These are phyloP conservation scores for Aculops lycopersici DNA, from an alignment of 1,140 invertebrate genomes.

Conservation along the genomic window DNA sequence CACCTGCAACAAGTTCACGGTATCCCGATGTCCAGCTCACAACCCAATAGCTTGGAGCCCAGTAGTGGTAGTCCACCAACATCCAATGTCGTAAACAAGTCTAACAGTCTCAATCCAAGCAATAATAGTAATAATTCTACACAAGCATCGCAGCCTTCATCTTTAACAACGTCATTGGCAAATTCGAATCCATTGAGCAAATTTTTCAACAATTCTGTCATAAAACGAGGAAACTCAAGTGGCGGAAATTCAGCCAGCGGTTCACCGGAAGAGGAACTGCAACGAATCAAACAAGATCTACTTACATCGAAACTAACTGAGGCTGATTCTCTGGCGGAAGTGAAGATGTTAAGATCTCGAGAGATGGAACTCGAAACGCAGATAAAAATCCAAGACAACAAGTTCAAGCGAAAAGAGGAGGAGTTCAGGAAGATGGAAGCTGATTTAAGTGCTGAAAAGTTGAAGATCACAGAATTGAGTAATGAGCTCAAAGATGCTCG, in stretches of 20 bases:
- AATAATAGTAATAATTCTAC: constrained; percentile 2
- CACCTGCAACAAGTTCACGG: constrained; percentile 9
- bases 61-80: constrained; percentile 1
- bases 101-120: constrained; percentile 1
- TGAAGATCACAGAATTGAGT: constrained; percentile 36
- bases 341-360: constrained; percentile 72
- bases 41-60: constrained; percentile 9
- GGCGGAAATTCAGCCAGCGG: constrained; percentile 6
- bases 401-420: constrained; percentile 65
- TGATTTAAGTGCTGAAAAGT: constrained; percentile 31
- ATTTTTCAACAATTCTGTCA: constrained; percentile 7
- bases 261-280: no score
- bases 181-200: constrained; percentile 10
- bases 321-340: constrained; percentile 61
- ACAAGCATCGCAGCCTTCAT: constrained; percentile 5
- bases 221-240: constrained; percentile 2
- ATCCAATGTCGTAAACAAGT: not conserved
- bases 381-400: constrained; percentile 74
- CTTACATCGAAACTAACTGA: constrained; percentile 62
- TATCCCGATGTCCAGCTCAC: constrained; percentile 5
- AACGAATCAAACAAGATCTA: constrained; percentile 51
- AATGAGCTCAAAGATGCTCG: constrained; percentile 47
- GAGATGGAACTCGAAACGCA: constrained; percentile 93
- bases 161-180: constrained; percentile 4
- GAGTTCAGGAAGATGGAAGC: constrained; percentile 49